A percentile compares a stretch with the other conserved stretches of the same genome.
phyloP scores from a whole-genome alignment of 1,140 invertebrate genomes.

The Copidosoma floridanum region DNA sequence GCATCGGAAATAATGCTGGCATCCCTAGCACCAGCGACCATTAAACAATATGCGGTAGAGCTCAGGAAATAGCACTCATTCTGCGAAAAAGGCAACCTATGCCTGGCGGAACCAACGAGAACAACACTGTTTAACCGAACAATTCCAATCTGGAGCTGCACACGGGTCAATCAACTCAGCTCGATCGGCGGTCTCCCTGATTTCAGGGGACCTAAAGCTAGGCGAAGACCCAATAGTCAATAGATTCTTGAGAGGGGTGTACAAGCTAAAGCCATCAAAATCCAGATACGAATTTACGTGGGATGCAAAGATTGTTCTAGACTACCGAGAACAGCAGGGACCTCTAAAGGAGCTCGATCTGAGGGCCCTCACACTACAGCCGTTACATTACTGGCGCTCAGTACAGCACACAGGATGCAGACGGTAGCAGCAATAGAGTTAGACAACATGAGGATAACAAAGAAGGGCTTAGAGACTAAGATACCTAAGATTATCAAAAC shows the following conservation, averaged over 20 bases:
- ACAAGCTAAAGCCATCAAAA: not conserved
- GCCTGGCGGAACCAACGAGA: not conserved
- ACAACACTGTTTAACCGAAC: no score
- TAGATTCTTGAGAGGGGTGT: conserved; percentile 7
- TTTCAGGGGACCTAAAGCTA: not conserved
- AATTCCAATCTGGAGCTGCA: not conserved
- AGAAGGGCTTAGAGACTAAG: no score
- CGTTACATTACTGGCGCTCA: no score
- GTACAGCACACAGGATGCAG: no score
- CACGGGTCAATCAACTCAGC: conserved; percentile 1
- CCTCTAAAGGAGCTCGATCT: no score
- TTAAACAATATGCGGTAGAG: conserved; percentile 25
- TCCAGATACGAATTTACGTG: not conserved
- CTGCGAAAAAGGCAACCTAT: not conserved
- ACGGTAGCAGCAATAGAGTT: no score
- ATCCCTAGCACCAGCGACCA: conserved; percentile 17
- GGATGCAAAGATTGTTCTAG: not conserved
- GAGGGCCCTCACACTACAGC: no score
- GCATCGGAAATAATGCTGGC: conserved; percentile 18
- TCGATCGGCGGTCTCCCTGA: not conserved
- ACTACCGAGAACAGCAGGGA: no score
- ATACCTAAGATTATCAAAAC: no score
- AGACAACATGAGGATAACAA: no score
- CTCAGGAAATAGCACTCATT: conserved; percentile 6
- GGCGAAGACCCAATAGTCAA: not conserved